Base-by-base conservation (phyloP, 2,113 vertebrate genomes). In the Edolisoma coerulescens region DNA sequence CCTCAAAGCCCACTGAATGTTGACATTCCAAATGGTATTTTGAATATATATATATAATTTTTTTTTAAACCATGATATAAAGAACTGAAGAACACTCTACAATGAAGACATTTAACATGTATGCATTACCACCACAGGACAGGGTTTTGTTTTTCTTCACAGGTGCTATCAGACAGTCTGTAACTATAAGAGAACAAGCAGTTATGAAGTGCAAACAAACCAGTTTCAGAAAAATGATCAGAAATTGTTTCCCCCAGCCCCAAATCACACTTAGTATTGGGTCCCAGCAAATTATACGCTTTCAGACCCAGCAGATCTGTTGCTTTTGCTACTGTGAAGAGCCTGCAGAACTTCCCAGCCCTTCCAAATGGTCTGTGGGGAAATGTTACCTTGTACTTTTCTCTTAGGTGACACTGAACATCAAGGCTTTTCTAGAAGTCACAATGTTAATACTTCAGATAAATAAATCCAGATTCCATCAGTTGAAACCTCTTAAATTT, bases 1-100 rank as follows among this genome's bases (percentile, higher is more conserved):
- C 96, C 97, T 95, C 96, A 96, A 97, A 97, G 97, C 90, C 92
- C 89, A 95, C 82, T 94, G 93, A 91, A 92, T 95, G 96, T 86
- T 90, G 95, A 90, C 41, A 91, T 89, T 93, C 95, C 93, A 95
- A 95, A 97, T 87, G 92, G 88, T 97, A 96, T 96, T 94, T 94
- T 96, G 96, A 84, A 86, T 57, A 78, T 61, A 50, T 63, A n/a
- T 74, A 42, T 57, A 18, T 70, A 35, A 26, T 27, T 83, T 77
- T 81, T 79, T 88, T 54, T 1, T 39, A 39, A 42, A 80, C 28
- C 76, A 77, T 80, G 59, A 60, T 42, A 90, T 35, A 91, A 94
- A 64, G 63, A 53, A 84, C 64, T 75, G 93, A 94, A 88, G 95
- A 96, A 67, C 71, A 84, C 49, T 89, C 77, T 89, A 91, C 79